phyloP scores from a whole-genome alignment of 92 coral and sea anemone species.

The Phenganax marumi region DNA sequence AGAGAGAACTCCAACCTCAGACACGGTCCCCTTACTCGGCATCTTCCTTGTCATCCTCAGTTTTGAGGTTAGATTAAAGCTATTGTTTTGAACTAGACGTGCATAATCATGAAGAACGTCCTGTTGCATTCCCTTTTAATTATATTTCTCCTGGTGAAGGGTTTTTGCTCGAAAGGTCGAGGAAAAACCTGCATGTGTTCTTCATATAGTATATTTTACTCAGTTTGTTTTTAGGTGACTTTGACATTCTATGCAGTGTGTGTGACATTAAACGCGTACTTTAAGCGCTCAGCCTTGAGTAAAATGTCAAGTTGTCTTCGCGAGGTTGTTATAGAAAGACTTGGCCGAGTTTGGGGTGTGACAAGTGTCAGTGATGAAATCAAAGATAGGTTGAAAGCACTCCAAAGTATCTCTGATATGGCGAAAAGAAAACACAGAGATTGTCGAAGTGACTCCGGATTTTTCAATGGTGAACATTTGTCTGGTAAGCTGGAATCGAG shows the following conservation, averaged over 20 bases:
- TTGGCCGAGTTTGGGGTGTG: slow-evolving; percentile 23
- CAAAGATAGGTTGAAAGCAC: not conserved
- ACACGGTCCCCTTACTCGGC: slow-evolving; percentile 34
- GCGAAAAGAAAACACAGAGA: not conserved
- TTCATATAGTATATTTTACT: too few species aligned
- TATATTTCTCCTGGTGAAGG: too few species aligned
- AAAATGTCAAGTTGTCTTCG: slow-evolving; percentile 7
- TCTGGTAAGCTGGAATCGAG: not conserved
- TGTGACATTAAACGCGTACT: slow-evolving; percentile 19
- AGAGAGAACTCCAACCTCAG: slow-evolving; percentile 37
- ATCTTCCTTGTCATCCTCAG: slow-evolving; percentile 29
- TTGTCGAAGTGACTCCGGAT: too few species aligned
- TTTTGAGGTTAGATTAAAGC: slow-evolving; percentile 11
- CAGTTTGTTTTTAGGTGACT: not conserved
- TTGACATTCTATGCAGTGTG: slow-evolving; percentile 26
- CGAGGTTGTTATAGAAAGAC: not conserved
- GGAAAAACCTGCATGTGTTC: too few species aligned
- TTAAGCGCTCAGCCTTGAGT: not conserved
- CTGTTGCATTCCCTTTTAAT: too few species aligned
- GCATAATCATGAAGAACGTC: not conserved
- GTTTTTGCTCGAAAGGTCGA: too few species aligned
- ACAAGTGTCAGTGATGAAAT: not conserved
- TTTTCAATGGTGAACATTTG: not conserved
- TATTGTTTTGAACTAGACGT: not conserved
- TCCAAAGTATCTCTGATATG: not conserved